Evolutionary conservation across 2,113 vertebrate species (phyloP).

Genomic region (Bombycilla garrulus): DNA sequence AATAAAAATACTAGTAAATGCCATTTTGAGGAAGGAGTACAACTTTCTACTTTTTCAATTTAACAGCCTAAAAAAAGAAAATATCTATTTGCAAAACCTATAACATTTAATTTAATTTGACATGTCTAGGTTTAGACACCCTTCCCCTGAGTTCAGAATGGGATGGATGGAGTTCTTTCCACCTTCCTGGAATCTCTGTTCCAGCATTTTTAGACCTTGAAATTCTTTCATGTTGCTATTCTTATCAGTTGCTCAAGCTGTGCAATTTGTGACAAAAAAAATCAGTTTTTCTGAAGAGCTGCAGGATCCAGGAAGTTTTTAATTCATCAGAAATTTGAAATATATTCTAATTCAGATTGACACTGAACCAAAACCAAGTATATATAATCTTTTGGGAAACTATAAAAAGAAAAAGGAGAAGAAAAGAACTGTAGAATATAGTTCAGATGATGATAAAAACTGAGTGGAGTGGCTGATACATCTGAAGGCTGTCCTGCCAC

Average conservation of each 20-base stretch:
- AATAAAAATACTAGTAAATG: not conserved
- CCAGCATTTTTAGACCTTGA: not conserved
- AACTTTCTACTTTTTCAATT: not conserved
- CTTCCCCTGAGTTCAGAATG: not conserved
- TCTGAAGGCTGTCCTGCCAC: not conserved
- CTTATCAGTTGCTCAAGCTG: not conserved
- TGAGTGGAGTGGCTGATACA: not conserved
- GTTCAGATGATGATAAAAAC: not conserved
- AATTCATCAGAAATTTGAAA: not conserved
- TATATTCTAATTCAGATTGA: not conserved
- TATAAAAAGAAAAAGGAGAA: not conserved
- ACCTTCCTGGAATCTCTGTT: not conserved
- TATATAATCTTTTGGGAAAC: not conserved
- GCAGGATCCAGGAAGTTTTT: not conserved
- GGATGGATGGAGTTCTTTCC: not conserved
- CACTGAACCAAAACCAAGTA: not conserved
- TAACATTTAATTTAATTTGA: not conserved
- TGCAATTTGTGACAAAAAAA: not conserved
- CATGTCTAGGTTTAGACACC: not conserved
- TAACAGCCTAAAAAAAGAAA: not conserved
- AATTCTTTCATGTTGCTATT: not conserved
- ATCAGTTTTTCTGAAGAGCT: not conserved
- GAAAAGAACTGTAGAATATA: not conserved
- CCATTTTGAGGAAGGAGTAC: not conserved
- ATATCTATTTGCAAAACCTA: rapidly evolving